Conservation (phyloP, 2,888 invertebrate genomes). For the Neocrepidodera transversa region DNA sequence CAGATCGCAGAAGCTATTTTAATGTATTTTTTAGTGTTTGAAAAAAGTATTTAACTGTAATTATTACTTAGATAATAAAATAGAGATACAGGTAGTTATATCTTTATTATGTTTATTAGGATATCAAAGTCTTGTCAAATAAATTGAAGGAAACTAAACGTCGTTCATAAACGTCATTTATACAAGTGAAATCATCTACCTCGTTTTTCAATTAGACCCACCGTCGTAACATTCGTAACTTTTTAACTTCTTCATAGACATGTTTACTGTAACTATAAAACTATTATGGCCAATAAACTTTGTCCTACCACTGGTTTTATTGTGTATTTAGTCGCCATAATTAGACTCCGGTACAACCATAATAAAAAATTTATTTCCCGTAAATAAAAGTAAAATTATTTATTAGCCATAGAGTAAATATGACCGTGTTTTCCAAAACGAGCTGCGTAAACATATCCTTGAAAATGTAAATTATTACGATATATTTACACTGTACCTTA, state of each 20-base stretch:
- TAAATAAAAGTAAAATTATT: conserved; percentile 42
- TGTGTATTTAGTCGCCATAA: conserved; percentile 36
- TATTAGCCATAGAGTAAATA: conserved; percentile 35
- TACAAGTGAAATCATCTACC: neutral
- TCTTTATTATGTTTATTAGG: no score
- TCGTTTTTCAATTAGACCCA: conserved; percentile 6
- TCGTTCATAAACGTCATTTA: neutral
- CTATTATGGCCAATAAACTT: conserved; percentile 34
- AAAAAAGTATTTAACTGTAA: no score
- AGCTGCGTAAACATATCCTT: conserved; percentile 26
- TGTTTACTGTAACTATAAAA: conserved; percentile 25
- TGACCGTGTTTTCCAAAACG: conserved; percentile 20
- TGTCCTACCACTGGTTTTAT: conserved; percentile 35
- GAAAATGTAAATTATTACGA: conserved; percentile 33
- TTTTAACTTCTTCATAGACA: conserved; percentile 7
- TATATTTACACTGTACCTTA: conserved; percentile 35
- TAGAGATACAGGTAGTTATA: no score
- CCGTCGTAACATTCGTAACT: conserved; percentile 11
- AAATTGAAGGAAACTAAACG: neutral
- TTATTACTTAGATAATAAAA: no score
- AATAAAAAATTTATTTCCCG: conserved; percentile 37
- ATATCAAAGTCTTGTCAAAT: neutral
- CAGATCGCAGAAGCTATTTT: no score
- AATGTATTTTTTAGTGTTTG: no score
- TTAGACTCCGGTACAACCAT: conserved; percentile 24